Evolutionary conservation across 35 echinoderm and acorn worm genomes (phyloP).

Genomic region (Diadema setosum): DNA sequence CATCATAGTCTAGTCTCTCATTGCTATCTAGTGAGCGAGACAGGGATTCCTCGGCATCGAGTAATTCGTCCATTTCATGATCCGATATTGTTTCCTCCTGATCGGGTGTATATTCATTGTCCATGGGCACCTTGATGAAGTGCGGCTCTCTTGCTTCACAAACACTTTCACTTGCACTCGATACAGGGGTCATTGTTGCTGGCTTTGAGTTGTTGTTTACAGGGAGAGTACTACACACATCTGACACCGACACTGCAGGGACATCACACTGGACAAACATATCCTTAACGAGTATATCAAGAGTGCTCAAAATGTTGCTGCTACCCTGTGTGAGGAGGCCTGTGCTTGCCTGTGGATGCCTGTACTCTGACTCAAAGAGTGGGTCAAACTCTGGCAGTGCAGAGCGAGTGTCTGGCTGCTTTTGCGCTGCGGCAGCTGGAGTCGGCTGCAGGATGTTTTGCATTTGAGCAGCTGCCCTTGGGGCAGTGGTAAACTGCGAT

Average conservation of each 20-base stretch:
- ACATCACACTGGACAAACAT: background rate
- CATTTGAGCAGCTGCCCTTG: background rate
- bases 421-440: background rate
- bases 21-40: background rate
- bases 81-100: background rate
- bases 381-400: constrained; percentile 40
- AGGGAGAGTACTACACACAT: background rate
- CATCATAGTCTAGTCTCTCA: background rate
- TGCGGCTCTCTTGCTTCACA: background rate
- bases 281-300: too few relatives aligned
- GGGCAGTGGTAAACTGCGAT: background rate
- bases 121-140: background rate
- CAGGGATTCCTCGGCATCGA: background rate
- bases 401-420: background rate
- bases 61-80: background rate
- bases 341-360: background rate
- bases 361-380: background rate
- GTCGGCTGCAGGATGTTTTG: constrained; percentile 28
- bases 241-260: background rate
- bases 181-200: background rate
- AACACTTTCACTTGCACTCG: background rate
- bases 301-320: too few relatives aligned
- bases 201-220: background rate
- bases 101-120: background rate
- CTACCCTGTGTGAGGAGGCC: too few relatives aligned